phyloP scores from a whole-genome alignment of 2,797 vertebrate species.

The Lophius americanus region DNA sequence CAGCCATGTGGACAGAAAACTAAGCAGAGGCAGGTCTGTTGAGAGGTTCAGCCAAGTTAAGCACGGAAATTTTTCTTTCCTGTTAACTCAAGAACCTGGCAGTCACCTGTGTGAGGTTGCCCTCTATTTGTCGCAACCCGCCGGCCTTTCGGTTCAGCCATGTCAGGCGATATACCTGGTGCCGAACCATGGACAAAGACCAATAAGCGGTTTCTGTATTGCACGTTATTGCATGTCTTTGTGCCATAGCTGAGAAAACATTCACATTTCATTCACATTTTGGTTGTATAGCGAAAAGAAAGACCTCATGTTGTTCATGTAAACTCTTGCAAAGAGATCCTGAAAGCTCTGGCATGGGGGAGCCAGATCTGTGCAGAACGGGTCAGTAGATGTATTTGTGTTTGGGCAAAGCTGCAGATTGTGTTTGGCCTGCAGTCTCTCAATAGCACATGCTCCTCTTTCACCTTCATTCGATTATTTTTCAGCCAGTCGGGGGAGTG shows the following conservation, averaged over 20 bases:
- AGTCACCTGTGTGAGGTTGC: conserved; percentile 71
- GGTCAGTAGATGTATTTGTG: conserved; percentile 62
- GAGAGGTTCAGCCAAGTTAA: conserved; percentile 72
- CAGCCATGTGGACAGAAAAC: conserved; percentile 65
- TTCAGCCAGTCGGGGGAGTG: conserved; percentile 1
- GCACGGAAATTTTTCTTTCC: conserved; percentile 82
- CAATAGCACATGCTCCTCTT: conserved; percentile 23
- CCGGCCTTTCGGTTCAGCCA: conserved; percentile 41
- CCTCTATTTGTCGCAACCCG: conserved; percentile 55
- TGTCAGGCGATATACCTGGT: conserved; percentile 39
- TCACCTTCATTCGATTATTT: conserved; percentile 7
- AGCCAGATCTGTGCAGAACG: conserved; percentile 41
- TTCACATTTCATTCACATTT: conserved; percentile 31
- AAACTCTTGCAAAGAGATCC: conserved; percentile 27
- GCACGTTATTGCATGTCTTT: conserved; percentile 8
- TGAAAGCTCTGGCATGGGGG: conserved; percentile 34
- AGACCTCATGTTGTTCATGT: conserved; percentile 31
- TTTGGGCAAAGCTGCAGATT: conserved; percentile 61
- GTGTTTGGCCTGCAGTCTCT: conserved; percentile 59
- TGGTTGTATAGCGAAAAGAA: conserved; percentile 34
- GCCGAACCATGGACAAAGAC: conserved; percentile 37
- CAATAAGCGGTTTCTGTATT: conserved; percentile 25
- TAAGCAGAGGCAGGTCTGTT: conserved; percentile 74
- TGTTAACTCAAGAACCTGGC: conserved; percentile 80
- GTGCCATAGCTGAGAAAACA: conserved; percentile 18